Conservation (phyloP, 92 coral and sea anemone genomes). For the Paramuricea clavata region DNA sequence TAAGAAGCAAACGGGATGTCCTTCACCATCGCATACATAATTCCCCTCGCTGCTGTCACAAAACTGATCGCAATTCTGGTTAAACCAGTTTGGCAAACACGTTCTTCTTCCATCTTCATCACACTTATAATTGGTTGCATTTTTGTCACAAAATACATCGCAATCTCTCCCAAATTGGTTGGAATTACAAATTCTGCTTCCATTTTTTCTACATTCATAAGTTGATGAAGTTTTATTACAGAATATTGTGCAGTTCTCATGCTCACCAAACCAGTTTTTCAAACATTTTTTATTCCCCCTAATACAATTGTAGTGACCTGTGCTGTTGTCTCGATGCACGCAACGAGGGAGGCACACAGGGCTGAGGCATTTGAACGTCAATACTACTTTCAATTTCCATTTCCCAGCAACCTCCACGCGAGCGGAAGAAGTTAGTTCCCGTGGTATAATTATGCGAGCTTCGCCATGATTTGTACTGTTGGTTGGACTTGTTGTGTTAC, state of each 20-base stretch:
- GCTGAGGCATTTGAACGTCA: not conserved
- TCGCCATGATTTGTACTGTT: conserved; percentile 17
- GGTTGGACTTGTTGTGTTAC: not conserved
- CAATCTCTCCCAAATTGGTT: conserved; percentile 55
- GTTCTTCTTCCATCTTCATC: conserved; percentile 24
- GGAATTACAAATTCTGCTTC: conserved; percentile 39
- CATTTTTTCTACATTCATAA: conserved; percentile 41
- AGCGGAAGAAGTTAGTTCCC: not conserved
- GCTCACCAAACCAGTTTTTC: conserved; percentile 70
- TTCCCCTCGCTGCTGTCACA: conserved; percentile 26
- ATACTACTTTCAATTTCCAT: not conserved
- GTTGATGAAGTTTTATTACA: conserved; percentile 24
- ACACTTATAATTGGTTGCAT: conserved; percentile 41
- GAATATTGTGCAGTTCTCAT: conserved; percentile 51
- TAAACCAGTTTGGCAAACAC: conserved; percentile 41
- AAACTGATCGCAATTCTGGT: not conserved
- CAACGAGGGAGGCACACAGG: conserved; percentile 24
- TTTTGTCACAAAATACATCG: conserved; percentile 39
- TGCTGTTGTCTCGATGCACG: conserved; percentile 29
- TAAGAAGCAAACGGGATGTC: not conserved
- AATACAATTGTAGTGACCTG: conserved; percentile 43
- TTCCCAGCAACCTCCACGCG: not conserved
- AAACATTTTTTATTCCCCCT: conserved; percentile 37
- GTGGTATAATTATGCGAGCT: not conserved
- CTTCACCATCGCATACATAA: conserved; percentile 62